Percentiles rank a stretch among this genome's conserved stretches.
Evolutionary conservation across 2,888 invertebrate genomes (phyloP).

Genomic region (Drosophila hamatofila): DNA sequence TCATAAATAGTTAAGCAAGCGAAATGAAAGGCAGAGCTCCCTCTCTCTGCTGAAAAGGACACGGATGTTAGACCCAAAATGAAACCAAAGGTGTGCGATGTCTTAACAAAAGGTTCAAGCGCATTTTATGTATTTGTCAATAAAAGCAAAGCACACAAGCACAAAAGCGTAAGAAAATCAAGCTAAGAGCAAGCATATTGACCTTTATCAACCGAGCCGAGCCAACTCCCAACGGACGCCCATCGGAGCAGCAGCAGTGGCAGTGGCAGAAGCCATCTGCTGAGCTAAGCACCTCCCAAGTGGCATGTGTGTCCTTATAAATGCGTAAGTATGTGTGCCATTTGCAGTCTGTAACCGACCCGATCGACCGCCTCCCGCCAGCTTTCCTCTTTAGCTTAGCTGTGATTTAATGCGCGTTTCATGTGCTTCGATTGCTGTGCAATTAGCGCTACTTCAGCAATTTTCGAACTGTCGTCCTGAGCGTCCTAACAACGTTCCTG

Average conservation of each 20-base stretch:
- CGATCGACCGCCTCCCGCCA: neutral
- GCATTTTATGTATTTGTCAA: conserved; percentile 74
- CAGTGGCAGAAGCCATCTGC: conserved; percentile 33
- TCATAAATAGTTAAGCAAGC: conserved; percentile 78
- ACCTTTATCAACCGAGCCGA: conserved; percentile 63
- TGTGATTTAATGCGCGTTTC: conserved; percentile 66
- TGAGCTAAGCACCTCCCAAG: conserved; percentile 47
- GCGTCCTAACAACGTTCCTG: conserved; percentile 6
- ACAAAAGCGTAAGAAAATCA: conserved; percentile 68
- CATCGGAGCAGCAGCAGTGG: neutral
- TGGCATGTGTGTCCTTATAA: conserved; percentile 33
- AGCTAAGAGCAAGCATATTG: conserved; percentile 78
- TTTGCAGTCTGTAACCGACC: conserved; percentile 21
- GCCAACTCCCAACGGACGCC: conserved; percentile 55
- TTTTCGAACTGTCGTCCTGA: conserved; percentile 35
- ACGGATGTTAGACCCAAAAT: conserved; percentile 32
- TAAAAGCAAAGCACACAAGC: conserved; percentile 55
- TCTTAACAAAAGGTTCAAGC: conserved; percentile 76
- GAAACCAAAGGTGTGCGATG: conserved; percentile 61
- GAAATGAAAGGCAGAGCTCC: conserved; percentile 65
- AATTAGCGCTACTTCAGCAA: conserved; percentile 78
- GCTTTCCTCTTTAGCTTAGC: conserved; percentile 3
- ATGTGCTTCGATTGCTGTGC: conserved; percentile 75
- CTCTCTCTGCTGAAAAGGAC: conserved; percentile 32
- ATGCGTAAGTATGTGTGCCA: conserved; percentile 33